Base-by-base conservation (phyloP, 2,888 invertebrate species). In the Thymelicus sylvestris region DNA sequence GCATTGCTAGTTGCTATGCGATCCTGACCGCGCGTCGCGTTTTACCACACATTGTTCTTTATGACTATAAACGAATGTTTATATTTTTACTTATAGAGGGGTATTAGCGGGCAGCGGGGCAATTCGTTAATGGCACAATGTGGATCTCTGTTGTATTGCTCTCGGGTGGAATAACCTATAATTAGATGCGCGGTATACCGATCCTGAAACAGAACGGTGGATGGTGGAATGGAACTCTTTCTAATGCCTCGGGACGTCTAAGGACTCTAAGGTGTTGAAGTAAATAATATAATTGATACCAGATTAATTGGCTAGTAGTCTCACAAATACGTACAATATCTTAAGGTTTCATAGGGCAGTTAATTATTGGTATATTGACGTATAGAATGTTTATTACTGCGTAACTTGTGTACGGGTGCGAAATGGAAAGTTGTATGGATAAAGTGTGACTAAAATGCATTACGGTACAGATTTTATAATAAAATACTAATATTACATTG, bases 151-250 rank as follows among this genome's bases (percentile, higher is more conserved):
- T 87, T 88, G 87, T 88, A 84, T 86, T 88, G 86, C 88, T 86
- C 88, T 88, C 86, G 91, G 86, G 92, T 89, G 92, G 90, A 92
- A 92, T 91, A 91, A 91, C 92, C 92, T 92, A 92, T 92, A 92
- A 92, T 92, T 92, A 92, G 92, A 92, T 90, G 88, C 91, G 90
- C 84, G 90, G 87, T 88, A 89, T 86, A 88, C 89, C 86, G 74
- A 75, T 74, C 69, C 41, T 60, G 19, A 60, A 70, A 19, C 31
- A 38, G 38, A 8, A 69, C 48, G 50, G 38, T 10, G 44, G 44
- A 55, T 12, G 59, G 2, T 59, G n/a, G 24, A n/a, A 39, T 39
- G n/a, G 24, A n/a, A 39, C 59, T 59, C 13, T 38, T 69, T 69
- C 44, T 48, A 59, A 61, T 67, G 59, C 48, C 57, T 48, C n/a